Evolutionary conservation across 2,113 vertebrate genomes (phyloP).

Genomic region (Cariama cristata): DNA sequence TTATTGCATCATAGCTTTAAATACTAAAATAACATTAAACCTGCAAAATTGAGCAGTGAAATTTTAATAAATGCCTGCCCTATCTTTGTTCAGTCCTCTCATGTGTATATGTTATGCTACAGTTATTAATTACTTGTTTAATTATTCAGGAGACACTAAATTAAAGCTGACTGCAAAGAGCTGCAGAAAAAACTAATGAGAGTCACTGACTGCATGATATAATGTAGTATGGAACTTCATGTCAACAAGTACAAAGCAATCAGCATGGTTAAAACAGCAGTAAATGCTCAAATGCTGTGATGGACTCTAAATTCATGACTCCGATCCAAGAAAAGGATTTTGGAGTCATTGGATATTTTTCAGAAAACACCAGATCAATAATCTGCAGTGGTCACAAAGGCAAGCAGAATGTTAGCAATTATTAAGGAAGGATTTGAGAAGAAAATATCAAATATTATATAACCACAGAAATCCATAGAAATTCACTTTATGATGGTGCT

Average conservation of each 20-base stretch:
- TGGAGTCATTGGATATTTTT: slow-evolving; percentile 31
- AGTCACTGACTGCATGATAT: background rate
- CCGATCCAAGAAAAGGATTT: slow-evolving; percentile 16
- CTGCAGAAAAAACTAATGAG: background rate
- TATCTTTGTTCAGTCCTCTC: background rate
- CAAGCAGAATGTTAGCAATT: slow-evolving; percentile 15
- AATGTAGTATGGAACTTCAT: background rate
- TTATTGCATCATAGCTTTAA: background rate
- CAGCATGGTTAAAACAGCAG: slow-evolving; percentile 11
- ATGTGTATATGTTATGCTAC: background rate
- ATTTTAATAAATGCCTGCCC: background rate
- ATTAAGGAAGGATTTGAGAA: slow-evolving; percentile 44
- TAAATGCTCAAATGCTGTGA: background rate
- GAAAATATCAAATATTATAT: slow-evolving; percentile 16
- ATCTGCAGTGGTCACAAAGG: background rate
- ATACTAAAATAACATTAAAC: background rate
- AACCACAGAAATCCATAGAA: slow-evolving; percentile 17
- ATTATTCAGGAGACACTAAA: slow-evolving; percentile 28
- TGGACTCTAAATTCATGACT: slow-evolving; percentile 22
- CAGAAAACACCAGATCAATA: slow-evolving; percentile 39
- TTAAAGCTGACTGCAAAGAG: background rate
- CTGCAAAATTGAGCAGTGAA: background rate
- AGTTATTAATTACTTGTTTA: slow-evolving; percentile 43
- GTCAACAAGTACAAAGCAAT: slow-evolving; percentile 30
- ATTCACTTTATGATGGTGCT: background rate